Conservation (phyloP, 2,888 invertebrate genomes). For the Orchesellides sinensis region DNA sequence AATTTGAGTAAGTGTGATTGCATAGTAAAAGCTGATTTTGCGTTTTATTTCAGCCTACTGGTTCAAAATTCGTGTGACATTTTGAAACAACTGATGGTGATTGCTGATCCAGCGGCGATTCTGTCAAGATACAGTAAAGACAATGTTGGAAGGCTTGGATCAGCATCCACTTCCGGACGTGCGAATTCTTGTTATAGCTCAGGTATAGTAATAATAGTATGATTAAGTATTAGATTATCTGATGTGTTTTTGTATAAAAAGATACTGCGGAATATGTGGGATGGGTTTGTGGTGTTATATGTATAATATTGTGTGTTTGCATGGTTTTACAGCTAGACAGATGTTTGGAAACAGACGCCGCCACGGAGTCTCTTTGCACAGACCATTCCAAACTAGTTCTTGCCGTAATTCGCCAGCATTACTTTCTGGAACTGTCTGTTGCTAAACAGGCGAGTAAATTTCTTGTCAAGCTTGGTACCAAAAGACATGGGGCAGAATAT, state of each 20-base stretch:
- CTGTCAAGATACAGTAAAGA: constrained; percentile 70
- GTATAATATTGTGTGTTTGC: not conserved
- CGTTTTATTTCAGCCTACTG: constrained; percentile 60
- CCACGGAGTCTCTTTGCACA: constrained; percentile 6
- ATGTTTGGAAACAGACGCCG: constrained; percentile 61
- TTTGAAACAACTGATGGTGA: constrained; percentile 70
- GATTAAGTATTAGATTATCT: too few relatives aligned
- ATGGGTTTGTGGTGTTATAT: too few relatives aligned
- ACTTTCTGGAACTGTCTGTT: constrained; percentile 66
- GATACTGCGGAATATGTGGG: too few relatives aligned
- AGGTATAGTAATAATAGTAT: constrained; percentile 51
- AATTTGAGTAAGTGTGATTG: not conserved
- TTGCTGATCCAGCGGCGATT: constrained; percentile 67
- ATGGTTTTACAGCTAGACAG: constrained; percentile 65
- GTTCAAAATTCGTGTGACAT: constrained; percentile 71
- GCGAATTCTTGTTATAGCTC: constrained; percentile 68
- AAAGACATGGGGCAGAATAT: constrained; percentile 56
- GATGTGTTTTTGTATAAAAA: too few relatives aligned
- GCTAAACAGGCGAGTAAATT: constrained; percentile 67
- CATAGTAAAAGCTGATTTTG: not conserved
- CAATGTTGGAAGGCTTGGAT: constrained; percentile 70
- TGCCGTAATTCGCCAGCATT: constrained; percentile 64
- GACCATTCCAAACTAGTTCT: constrained; percentile 67
- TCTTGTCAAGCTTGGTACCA: constrained; percentile 60
- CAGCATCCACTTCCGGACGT: constrained; percentile 70